phyloP scores from a whole-genome alignment of 2,888 invertebrate species.

The Cosmia trapezina region DNA sequence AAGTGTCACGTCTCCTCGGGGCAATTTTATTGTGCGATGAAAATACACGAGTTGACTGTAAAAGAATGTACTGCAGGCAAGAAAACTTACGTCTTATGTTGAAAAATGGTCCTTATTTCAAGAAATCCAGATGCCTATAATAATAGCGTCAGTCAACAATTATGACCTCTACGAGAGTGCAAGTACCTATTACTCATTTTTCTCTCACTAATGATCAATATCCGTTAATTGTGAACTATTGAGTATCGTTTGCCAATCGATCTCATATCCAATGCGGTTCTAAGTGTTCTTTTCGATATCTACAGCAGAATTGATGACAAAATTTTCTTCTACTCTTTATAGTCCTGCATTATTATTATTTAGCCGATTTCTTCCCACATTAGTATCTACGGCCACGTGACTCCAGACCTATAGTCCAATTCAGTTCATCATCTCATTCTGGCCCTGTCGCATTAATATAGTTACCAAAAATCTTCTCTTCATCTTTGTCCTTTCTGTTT shows the following conservation, averaged over 20 bases:
- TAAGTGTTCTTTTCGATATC: background rate
- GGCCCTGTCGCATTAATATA: no score
- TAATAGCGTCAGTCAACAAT: background rate
- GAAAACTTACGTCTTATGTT: no score
- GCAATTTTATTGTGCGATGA: slow-evolving; percentile 47
- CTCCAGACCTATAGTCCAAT: no score
- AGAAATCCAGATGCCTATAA: background rate
- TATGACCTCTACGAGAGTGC: background rate
- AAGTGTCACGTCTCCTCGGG: slow-evolving; percentile 51
- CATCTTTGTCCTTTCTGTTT: no score
- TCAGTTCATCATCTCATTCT: no score
- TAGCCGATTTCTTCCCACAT: no score
- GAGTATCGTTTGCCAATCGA: slow-evolving; percentile 14
- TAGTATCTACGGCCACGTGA: no score
- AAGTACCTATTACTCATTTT: background rate
- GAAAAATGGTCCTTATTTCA: slow-evolving; percentile 10
- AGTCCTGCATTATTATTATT: no score
- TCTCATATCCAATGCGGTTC: background rate
- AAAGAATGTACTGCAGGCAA: slow-evolving; percentile 17
- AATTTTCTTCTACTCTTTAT: no score
- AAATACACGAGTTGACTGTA: slow-evolving; percentile 31
- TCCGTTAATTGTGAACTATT: slow-evolving; percentile 47
- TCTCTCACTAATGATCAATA: slow-evolving; percentile 31
- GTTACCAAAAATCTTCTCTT: no score
- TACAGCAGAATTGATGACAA: no score